Percentiles rank a stretch among this genome's conserved stretches.
These are phyloP conservation scores for Mimas tiliae DNA, from an alignment of 2,888 invertebrate species.

Conservation along the genomic window DNA sequence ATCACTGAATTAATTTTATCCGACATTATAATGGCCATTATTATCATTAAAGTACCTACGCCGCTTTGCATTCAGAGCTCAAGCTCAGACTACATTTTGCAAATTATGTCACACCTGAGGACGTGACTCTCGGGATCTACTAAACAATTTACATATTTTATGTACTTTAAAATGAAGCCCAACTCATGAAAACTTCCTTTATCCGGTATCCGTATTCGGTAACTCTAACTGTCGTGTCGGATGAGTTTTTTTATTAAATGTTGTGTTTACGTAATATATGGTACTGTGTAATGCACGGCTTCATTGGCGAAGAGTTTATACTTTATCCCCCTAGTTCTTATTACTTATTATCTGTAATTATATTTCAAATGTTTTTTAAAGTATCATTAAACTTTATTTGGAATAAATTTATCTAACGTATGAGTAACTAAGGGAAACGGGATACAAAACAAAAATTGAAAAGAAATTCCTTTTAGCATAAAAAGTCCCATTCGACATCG, in stretches of 20 bases:
- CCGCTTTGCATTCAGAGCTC: constrained; percentile 24
- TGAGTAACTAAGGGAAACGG: no score
- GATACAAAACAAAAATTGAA: no score
- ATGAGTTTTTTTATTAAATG: not conserved
- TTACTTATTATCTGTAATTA: not conserved
- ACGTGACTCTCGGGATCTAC: constrained; percentile 31
- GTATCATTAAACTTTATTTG: not conserved
- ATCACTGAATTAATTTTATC: no score
- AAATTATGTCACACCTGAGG: constrained; percentile 29
- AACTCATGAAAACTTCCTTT: constrained; percentile 30
- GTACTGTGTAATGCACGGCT: no score
- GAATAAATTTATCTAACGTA: not conserved
- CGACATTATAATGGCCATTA: constrained; percentile 6
- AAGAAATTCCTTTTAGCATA: no score
- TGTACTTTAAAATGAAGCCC: constrained; percentile 24
- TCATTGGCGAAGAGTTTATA: not conserved
- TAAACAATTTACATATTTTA: constrained; percentile 37
- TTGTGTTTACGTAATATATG: not conserved
- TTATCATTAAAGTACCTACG: not conserved
- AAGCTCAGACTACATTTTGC: constrained; percentile 26
- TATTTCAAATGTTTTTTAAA: no score
- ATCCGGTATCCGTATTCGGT: constrained; percentile 28
- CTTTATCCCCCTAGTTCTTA: no score
- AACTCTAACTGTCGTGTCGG: not conserved
- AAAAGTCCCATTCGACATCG: no score